These are phyloP conservation scores for Neoitamus cyanurus DNA, from an alignment of 2,888 invertebrate genomes.

Conservation along the genomic window DNA sequence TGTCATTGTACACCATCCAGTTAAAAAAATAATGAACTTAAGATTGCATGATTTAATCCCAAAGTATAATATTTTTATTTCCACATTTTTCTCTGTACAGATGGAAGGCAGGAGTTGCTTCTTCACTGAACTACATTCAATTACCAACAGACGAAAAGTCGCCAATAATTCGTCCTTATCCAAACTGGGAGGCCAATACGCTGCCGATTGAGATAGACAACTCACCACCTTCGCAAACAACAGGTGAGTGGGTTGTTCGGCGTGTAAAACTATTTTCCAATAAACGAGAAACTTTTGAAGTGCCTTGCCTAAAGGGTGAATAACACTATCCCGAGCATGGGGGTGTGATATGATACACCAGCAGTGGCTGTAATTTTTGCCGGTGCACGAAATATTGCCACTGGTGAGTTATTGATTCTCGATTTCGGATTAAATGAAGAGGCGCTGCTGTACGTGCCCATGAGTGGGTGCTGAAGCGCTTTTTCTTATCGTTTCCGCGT, in stretches of 20 bases:
- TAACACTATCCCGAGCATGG: neutral
- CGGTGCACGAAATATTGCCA: neutral
- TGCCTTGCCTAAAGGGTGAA: neutral
- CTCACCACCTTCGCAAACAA: conserved; percentile 54
- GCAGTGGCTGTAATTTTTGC: neutral
- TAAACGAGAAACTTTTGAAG: conserved; percentile 7
- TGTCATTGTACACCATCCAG: no score
- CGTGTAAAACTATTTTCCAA: conserved; percentile 7
- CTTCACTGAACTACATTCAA: conserved; percentile 76
- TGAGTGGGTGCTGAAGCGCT: neutral
- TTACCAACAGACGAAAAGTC: conserved; percentile 73
- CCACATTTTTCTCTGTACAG: conserved; percentile 58
- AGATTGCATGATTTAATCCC: no score
- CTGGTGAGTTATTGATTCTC: conserved; percentile 10
- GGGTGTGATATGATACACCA: neutral
- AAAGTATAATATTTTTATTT: neutral
- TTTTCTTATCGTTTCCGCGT: neutral
- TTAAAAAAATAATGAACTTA: no score
- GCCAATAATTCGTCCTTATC: conserved; percentile 79
- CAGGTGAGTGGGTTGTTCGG: conserved; percentile 53
- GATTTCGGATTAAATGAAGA: conserved; percentile 23
- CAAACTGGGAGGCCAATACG: conserved; percentile 81
- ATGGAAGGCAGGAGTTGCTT: conserved; percentile 78
- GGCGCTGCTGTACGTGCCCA: neutral
- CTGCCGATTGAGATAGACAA: conserved; percentile 72